Percentiles rank a stretch among this genome's conserved stretches.
These are phyloP conservation scores for Nudaria mundana DNA, from an alignment of 2,888 invertebrate genomes.

Conservation along the genomic window DNA sequence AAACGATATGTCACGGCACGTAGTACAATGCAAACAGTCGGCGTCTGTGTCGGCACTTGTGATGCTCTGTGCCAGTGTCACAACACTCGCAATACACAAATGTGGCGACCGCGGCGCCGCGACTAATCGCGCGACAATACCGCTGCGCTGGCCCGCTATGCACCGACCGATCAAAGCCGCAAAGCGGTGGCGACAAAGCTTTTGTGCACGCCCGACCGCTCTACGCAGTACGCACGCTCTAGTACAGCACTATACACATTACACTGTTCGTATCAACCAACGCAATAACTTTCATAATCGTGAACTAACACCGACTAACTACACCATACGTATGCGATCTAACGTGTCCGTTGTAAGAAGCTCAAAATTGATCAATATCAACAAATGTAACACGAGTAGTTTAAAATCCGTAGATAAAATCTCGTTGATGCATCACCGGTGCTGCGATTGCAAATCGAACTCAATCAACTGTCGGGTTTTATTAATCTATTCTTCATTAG, in stretches of 20 bases:
- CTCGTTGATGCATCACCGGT: conserved; percentile 38
- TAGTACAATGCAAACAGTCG: conserved; percentile 78
- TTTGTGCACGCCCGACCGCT: conserved; percentile 62
- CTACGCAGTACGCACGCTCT: conserved; percentile 7
- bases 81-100: conserved; percentile 52
- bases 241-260: background rate
- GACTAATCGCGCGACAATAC: conserved; percentile 69
- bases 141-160: conserved; percentile 42
- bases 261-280: too few relatives aligned
- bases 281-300: background rate
- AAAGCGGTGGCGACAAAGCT: conserved; percentile 56
- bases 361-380: conserved; percentile 35
- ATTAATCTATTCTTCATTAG: conserved; percentile 75
- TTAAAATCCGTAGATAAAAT: conserved; percentile 30
- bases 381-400: conserved; percentile 61
- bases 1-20: conserved; percentile 77
- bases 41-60: conserved; percentile 69
- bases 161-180: conserved; percentile 44
- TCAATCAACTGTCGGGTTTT: conserved; percentile 64
- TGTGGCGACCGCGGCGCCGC: conserved; percentile 57
- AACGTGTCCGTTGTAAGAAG: background rate
- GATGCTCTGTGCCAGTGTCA: conserved; percentile 62
- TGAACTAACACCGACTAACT: background rate
- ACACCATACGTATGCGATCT: background rate
- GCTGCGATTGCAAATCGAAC: conserved; percentile 61